Evolutionary conservation across 2,113 vertebrate genomes (phyloP).

Genomic region (Megaleporinus macrocephalus): DNA sequence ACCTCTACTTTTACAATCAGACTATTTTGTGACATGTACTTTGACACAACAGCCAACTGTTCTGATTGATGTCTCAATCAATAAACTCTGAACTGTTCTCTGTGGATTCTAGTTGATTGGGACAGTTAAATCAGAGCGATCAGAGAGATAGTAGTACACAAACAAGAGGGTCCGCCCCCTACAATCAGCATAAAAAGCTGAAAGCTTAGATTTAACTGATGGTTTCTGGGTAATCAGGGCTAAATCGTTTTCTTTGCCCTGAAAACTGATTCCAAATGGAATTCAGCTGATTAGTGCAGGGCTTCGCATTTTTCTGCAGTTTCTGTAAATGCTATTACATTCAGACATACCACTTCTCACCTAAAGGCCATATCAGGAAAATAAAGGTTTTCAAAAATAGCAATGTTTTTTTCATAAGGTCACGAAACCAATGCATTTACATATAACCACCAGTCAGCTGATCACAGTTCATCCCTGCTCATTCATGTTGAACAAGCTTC

Average conservation of each 20-base stretch:
- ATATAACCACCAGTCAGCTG: no score
- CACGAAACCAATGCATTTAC: neutral
- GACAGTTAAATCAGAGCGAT: no score
- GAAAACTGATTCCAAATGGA: neutral
- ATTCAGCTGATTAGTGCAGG: neutral
- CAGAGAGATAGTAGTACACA: neutral
- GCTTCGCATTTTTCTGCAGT: neutral
- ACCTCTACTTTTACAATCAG: neutral
- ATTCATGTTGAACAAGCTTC: no score
- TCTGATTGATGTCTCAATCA: neutral
- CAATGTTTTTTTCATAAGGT: neutral
- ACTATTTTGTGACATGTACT: neutral
- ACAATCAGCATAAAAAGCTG: neutral
- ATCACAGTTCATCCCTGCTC: no score
- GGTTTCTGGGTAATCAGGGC: neutral
- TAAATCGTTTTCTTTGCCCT: neutral
- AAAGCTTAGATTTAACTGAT: neutral
- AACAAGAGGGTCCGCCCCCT: neutral
- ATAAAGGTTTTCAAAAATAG: no score
- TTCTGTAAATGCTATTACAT: neutral
- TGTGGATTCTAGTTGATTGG: neutral
- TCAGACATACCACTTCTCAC: no score
- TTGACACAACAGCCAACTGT: neutral
- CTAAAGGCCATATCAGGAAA: no score
- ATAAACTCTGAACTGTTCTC: neutral